Evolutionary conservation across 2,797 vertebrate genomes (phyloP).

Genomic region (Acrossocheilus fasciatus): DNA sequence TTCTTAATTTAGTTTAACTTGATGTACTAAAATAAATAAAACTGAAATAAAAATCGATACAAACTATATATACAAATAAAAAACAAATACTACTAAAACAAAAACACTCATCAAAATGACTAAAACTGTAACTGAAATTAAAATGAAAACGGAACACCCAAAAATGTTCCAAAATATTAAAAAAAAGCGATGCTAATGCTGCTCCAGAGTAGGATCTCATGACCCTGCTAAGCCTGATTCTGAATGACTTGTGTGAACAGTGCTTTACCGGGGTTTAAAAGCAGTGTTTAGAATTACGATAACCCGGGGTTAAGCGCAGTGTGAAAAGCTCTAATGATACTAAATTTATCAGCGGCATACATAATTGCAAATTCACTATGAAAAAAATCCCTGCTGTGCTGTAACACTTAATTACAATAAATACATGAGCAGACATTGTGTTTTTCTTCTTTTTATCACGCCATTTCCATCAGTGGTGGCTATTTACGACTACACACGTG

Average conservation of each 20-base stretch:
- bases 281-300: too few species aligned
- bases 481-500: constrained; percentile 96
- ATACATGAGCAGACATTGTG: neutral
- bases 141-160: neutral
- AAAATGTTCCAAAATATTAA: neutral
- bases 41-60: neutral
- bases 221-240: too few species aligned
- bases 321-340: too few species aligned
- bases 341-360: neutral
- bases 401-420: neutral
- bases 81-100: neutral
- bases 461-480: constrained; percentile 87
- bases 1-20: neutral
- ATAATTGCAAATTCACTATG: neutral
- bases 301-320: too few species aligned
- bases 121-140: neutral
- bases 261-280: too few species aligned
- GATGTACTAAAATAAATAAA: too few species aligned
- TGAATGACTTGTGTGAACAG: too few species aligned
- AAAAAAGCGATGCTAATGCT: too few species aligned
- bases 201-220: too few species aligned
- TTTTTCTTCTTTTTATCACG: neutral
- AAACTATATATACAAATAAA: neutral
- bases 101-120: neutral
- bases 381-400: neutral